Evolutionary conservation across 2,113 vertebrate species (phyloP), one percentile per base, ranked within the genome.

Genomic region (Hemiscyllium ocellatum): DNA sequence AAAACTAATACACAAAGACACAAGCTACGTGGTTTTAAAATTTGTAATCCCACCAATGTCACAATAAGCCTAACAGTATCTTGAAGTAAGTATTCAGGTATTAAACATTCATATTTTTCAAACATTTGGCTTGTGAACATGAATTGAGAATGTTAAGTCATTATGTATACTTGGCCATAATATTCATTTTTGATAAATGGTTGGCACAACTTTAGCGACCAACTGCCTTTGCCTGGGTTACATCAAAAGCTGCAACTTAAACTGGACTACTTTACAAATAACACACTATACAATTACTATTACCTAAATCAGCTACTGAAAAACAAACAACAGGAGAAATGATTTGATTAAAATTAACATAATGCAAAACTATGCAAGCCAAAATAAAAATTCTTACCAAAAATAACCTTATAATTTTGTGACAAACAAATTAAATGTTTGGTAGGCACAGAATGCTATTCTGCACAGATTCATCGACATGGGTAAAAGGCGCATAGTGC

Each of bases 171-270:
- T 37, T 66, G 33, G 33, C 33, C 19, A 37, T 17, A 3, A 65
- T 47, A n/a, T 37, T 93, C 15, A 66, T 37, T 93, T n/a, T 61
- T 93, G 89, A 33, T 37, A 93, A n/a, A 83, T 42, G 37, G 17
- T 42, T 61, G 52, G 10, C 52, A 93, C 8, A 93, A 93, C 7
- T 93, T 68, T 93, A n/a, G 89, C 20, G 17, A 93, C 61, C 17
- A 90, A 65, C 33, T 93, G 61, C 65, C 29, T 93, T 93, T 66
- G n/a, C n/a, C 89, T 93, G 56, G 65, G 61, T 90, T 90, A 90
- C 33, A 61, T 19, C 29, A 61, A 29, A 87, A 93, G 17, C 29
- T 29, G 7, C 37, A 37, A 93, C 33, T 65, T 66, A 66, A 93
- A 66, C 89, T 42, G 66, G 89, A 37, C 33, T 19, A 19, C 65